These are phyloP conservation scores for Pristionchus exspectatus DNA, from an alignment of 2,888 invertebrate species.

Conservation along the genomic window DNA sequence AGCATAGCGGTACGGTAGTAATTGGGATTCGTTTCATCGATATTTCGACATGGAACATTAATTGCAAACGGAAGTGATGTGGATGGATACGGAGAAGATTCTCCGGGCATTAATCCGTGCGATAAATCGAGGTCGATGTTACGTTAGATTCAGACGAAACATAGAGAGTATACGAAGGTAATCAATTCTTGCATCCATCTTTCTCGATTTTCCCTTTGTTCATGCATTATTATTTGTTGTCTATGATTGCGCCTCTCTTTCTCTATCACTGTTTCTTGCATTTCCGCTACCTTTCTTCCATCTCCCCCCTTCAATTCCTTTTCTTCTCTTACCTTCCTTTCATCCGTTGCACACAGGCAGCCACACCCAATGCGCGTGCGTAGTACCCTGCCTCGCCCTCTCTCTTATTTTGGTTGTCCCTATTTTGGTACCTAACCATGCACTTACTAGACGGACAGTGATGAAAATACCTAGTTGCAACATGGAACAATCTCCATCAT, in stretches of 20 bases:
- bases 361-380: constrained; percentile 24
- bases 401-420: constrained; percentile 26
- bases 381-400: constrained; percentile 25
- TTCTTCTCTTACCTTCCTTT: constrained; percentile 10
- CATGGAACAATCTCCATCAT: background rate
- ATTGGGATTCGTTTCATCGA: no score
- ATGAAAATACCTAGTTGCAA: background rate
- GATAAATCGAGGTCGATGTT: no score
- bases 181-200: background rate
- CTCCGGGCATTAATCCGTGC: no score
- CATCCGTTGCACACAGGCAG: background rate
- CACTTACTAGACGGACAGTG: background rate
- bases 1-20: no score
- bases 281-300: constrained; percentile 15
- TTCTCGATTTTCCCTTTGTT: background rate
- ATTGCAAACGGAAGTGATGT: no score
- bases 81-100: no score
- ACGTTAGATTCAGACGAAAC: no score
- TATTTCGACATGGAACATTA: no score
- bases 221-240: constrained; percentile 14
- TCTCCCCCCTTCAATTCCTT: background rate
- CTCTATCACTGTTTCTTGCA: constrained; percentile 15
- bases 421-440: background rate
- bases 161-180: background rate
- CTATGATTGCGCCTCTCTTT: background rate